phyloP scores from a whole-genome alignment of 2,113 vertebrate genomes.

The Corythornis vintsioides region DNA sequence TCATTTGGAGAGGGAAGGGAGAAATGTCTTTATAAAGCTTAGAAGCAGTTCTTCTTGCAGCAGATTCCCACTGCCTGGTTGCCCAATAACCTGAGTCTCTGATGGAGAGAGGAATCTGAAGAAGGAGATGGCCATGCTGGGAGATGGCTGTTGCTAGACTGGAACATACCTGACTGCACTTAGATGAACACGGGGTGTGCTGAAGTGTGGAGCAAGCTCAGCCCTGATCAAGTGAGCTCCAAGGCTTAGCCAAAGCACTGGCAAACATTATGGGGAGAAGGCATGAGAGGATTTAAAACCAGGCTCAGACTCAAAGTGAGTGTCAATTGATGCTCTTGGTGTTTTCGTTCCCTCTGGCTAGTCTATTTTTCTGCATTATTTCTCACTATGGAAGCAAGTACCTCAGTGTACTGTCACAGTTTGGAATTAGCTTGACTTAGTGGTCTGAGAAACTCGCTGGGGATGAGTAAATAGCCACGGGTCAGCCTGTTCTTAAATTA shows the following conservation, averaged over 20 bases:
- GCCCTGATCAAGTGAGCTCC: background rate
- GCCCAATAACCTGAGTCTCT: background rate
- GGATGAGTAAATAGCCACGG: background rate
- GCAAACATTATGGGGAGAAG: background rate
- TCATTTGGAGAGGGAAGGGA: background rate
- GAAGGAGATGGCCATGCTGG: background rate
- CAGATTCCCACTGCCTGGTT: background rate
- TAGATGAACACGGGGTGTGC: background rate
- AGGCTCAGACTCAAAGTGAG: background rate
- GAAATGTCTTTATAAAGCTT: slow-evolving; percentile 8
- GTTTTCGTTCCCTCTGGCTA: background rate
- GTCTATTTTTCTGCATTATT: background rate
- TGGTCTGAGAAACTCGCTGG: background rate
- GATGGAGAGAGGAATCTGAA: background rate
- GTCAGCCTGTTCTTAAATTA: background rate
- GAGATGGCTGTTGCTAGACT: background rate
- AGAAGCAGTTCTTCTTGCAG: background rate
- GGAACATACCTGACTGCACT: background rate
- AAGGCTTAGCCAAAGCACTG: background rate
- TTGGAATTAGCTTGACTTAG: background rate
- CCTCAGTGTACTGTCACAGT: background rate
- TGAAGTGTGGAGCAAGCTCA: background rate
- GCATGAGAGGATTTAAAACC: background rate
- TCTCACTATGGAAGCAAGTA: background rate
- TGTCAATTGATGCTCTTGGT: background rate